Base-by-base conservation (phyloP, 2,888 invertebrate species). In the Thereva unica region DNA sequence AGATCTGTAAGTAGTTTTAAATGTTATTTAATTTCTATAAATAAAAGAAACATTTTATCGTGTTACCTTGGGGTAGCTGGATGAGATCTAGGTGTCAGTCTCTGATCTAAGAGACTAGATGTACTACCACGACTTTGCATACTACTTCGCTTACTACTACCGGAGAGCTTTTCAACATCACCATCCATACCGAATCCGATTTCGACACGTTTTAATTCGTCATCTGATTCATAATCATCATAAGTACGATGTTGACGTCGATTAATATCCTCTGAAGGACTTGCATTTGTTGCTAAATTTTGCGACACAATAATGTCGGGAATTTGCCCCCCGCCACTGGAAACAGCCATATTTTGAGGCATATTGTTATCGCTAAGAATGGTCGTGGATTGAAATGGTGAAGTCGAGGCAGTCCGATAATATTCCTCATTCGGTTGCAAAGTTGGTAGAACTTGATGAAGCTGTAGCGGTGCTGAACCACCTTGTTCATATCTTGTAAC, bases 81-180 rank as follows among this genome's bases (percentile, higher is more conserved):
- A 83, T 94, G 93, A 82, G 94, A 93, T 84, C 93, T 84, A 73
- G 90, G 92, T 71, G 93, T 93, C 78, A 92, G 88, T 80, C 93
- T 91, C 77, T 87, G 87, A 77, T 91, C 91, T 74, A 91, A 84
- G 75, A 92, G 83, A 80, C 93, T 93, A 72, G 93, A 93, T 53
- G 93, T 93, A 82, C 94, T 95, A 76, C 93, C 93, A 70, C 95
- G 87, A 78, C 94, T 94, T 82, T 94, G 93, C 83, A 94, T 89
- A 78, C 93, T 93, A 82, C 93, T 93, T 69, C 94, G 86, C 78
- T 94, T 94, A 81, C 93, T 93, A 82, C 93, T 92, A 72, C 90
- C 87, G 71, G 88, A 87, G 73, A 88, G 81, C 80, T 88, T 88
- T 71, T 85, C 89, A 76, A 88, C 88, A 80, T 89, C 90, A 83